Conservation (phyloP, 2,888 invertebrate genomes). For the Platypus cylindrus region DNA sequence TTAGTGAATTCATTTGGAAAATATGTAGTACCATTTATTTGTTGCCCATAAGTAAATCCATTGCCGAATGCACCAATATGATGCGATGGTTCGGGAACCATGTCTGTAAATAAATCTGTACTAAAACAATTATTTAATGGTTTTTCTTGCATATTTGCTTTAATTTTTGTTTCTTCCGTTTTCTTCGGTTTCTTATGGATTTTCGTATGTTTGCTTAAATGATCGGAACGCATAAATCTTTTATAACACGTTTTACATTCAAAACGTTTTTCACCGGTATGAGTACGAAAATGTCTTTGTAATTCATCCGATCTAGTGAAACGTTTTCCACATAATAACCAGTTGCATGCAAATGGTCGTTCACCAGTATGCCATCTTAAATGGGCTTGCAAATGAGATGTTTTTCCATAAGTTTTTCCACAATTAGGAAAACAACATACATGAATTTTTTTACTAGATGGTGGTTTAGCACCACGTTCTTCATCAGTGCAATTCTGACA, state of each 20-base stretch:
- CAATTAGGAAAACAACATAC: constrained; percentile 82
- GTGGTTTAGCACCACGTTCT: constrained; percentile 66
- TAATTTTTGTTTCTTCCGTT: constrained; percentile 12
- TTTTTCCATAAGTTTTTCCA: constrained; percentile 81
- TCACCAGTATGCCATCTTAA: constrained; percentile 84
- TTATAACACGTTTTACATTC: constrained; percentile 79
- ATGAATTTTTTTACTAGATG: constrained; percentile 71
- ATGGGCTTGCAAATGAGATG: constrained; percentile 61
- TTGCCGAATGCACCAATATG: too few relatives aligned
- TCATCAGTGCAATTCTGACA: constrained; percentile 73
- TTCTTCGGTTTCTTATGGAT: constrained; percentile 60
- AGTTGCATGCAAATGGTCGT: constrained; percentile 78
- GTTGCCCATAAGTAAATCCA: too few relatives aligned
- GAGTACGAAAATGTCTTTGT: constrained; percentile 77
- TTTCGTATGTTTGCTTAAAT: constrained; percentile 84
- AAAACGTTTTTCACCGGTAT: constrained; percentile 82
- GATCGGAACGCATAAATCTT: constrained; percentile 85
- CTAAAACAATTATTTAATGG: too few relatives aligned
- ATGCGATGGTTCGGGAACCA: too few relatives aligned
- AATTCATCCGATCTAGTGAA: constrained; percentile 89
- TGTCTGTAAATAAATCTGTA: too few relatives aligned
- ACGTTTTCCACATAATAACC: constrained; percentile 79
- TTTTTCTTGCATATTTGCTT: too few relatives aligned
- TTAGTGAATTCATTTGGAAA: too few relatives aligned
- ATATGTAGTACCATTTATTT: too few relatives aligned